Evolutionary conservation across 2,888 invertebrate species (phyloP), one percentile per base, ranked within the genome.

Genomic region (Nemotelus nigrinus): DNA sequence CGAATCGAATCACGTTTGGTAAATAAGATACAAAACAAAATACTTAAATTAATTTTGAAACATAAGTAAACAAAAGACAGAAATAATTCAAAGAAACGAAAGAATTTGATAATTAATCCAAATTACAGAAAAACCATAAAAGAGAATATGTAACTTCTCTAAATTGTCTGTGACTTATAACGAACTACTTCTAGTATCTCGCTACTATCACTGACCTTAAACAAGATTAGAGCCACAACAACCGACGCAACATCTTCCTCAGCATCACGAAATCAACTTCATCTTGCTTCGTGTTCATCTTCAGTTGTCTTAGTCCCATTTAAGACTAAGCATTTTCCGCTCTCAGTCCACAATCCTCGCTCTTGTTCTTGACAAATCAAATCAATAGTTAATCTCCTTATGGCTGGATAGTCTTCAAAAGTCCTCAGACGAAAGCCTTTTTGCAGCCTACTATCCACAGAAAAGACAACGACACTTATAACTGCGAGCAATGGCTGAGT

Each of bases 351-450:
- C 45, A 48, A 74, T 63, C 60, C 48, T 50, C 39, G 74, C 74
- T 60, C 48, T 74, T 72, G 57, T 72, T 60, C 58, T 72, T 74
- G 63, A 48, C 74, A 74, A 74, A 74, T 74, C 74, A 74, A 74
- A 74, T 74, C 74, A 74, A 74, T 74, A 74, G 74, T 74, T 74
- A 74, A 74, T 74, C 74, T 74, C 10, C 74, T 74, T 74, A 74
- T 63, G 74, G 74, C 63, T 63, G 74, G 48, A 60, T 74, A 74
- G 74, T 48, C 74, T 74, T 60, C 25, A 58, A 63, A 63, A 63
- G 60, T 48, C 48, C 74, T 74, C 63, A 74, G 63, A 63, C 48
- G 74, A 60, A 60, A 74, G 74, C 53, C 41, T 41, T 64, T n/a
- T 64, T 44, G n/a, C 10, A 44, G 10, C 43, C 43, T 41, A 55